Percentiles rank a stretch among this genome's conserved stretches.
Evolutionary conservation across 1,140 invertebrate species (phyloP).

Genomic region (Hypothenemus hampei): DNA sequence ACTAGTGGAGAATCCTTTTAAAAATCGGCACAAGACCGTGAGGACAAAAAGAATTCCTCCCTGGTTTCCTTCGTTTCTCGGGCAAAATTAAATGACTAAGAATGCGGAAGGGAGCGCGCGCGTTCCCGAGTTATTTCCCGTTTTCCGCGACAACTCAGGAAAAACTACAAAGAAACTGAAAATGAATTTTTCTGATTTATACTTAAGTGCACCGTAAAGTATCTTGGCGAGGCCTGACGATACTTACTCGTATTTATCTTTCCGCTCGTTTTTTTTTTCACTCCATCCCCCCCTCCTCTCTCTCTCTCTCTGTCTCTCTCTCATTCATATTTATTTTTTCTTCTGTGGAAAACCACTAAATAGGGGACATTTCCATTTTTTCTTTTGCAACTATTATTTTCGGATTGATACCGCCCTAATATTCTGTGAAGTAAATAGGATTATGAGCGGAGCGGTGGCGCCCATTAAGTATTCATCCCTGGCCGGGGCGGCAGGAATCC

Average conservation of each 20-base stretch:
- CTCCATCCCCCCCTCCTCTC: neutral
- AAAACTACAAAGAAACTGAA: constrained; percentile 23
- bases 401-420: constrained; percentile 26
- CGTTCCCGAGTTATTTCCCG: constrained; percentile 16
- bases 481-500: constrained; percentile 26
- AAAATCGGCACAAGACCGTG: no score
- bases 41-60: no score
- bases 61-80: neutral
- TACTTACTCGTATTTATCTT: no score
- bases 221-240: constrained; percentile 1
- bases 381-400: neutral
- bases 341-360: neutral
- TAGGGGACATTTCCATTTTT: no score
- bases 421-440: constrained; percentile 30
- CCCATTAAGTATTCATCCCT: constrained; percentile 32
- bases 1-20: no score
- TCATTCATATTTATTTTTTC: neutral
- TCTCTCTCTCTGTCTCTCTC: no score
- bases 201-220: constrained; percentile 16
- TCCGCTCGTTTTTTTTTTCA: neutral
- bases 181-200: constrained; percentile 21
- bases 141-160: constrained; percentile 16
- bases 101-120: constrained; percentile 15
- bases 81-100: constrained; percentile 16
- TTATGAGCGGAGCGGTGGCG: constrained; percentile 30